phyloP scores from a whole-genome alignment of 1,140 invertebrate species.

The Diabrotica undecimpunctata region DNA sequence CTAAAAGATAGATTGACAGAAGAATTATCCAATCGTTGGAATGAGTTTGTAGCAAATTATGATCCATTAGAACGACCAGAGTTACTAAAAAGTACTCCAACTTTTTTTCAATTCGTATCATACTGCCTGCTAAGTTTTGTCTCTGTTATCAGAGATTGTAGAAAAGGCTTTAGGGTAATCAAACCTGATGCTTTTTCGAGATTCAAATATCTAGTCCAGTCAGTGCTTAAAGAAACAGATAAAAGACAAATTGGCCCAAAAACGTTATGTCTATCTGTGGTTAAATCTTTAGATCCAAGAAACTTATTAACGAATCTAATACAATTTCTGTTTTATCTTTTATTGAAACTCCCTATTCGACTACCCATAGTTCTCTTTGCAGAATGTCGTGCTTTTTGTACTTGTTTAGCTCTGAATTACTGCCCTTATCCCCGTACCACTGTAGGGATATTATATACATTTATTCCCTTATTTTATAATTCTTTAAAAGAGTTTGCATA shows the following conservation, averaged over 20 bases:
- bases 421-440: constrained; percentile 49
- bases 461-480: constrained; percentile 56
- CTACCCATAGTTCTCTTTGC: constrained; percentile 47
- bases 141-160: constrained; percentile 57
- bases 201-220: constrained; percentile 42
- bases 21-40: constrained; percentile 70
- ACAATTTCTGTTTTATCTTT: constrained; percentile 41
- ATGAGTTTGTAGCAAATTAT: constrained; percentile 72
- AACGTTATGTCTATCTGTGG: constrained; percentile 47
- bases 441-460: constrained; percentile 51
- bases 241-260: constrained; percentile 49
- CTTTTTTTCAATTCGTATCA: constrained; percentile 57
- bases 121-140: constrained; percentile 57
- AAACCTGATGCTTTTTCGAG: constrained; percentile 39
- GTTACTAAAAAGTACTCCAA: constrained; percentile 58
- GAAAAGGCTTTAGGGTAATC: constrained; percentile 44
- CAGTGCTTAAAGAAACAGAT: constrained; percentile 47
- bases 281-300: constrained; percentile 47
- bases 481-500: constrained; percentile 55
- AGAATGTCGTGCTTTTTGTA: constrained; percentile 47
- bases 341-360: constrained; percentile 43
- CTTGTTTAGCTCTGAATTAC: constrained; percentile 43
- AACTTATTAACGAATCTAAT: constrained; percentile 43
- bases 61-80: constrained; percentile 70
- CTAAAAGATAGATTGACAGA: constrained; percentile 64